Evolutionary conservation across 2,113 vertebrate species (phyloP).

Genomic region (Petrocephalus zakoni): DNA sequence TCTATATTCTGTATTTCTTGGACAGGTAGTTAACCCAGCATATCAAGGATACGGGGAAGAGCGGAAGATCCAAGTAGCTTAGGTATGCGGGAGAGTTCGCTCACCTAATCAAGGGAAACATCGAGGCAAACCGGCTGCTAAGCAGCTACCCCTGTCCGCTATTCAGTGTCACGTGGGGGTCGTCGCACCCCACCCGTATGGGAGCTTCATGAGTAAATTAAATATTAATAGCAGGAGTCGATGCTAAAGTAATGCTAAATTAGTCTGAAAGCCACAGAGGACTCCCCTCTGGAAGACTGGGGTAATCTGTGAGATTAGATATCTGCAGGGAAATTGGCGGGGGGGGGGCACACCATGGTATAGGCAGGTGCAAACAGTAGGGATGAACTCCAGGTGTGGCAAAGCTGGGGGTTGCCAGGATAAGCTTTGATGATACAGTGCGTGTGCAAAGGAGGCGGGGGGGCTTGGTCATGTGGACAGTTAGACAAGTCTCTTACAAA

Average conservation of each 20-base stretch:
- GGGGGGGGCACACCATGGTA: neutral
- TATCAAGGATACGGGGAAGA: constrained; percentile 19
- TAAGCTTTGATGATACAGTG: neutral
- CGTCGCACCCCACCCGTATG: neutral
- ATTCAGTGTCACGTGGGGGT: neutral
- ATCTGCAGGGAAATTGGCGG: neutral
- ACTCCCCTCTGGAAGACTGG: neutral
- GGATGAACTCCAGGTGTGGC: neutral
- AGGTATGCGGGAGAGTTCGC: neutral
- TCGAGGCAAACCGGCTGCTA: neutral
- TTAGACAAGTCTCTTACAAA: neutral
- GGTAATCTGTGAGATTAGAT: neutral
- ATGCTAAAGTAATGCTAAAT: neutral
- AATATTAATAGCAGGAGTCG: neutral
- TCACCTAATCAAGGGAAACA: neutral
- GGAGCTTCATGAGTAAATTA: constrained; percentile 12
- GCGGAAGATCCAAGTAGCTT: neutral
- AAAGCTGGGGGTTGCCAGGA: neutral
- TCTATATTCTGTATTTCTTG: constrained; percentile 50
- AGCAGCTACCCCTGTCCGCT: neutral
- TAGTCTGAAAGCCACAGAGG: neutral
- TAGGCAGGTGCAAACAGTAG: neutral
- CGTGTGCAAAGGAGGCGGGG: neutral
- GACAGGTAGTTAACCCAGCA: constrained; percentile 40
- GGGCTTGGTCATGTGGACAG: neutral